Conservation (phyloP, 2,888 invertebrate genomes). For the Leptinotarsa rubiginosa region DNA sequence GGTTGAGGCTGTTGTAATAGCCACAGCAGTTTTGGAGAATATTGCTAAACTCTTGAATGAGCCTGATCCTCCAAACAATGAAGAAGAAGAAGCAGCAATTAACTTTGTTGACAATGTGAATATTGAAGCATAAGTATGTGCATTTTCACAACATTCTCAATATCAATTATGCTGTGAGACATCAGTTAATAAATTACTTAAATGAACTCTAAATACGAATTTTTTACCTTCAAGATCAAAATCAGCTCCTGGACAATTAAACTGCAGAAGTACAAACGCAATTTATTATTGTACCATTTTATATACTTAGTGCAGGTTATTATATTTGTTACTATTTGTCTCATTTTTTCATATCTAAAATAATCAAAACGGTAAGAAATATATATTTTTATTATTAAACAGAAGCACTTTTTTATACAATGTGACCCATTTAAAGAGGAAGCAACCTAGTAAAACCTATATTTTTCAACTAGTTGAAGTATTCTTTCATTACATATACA, state of each 20-base stretch:
- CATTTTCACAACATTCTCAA: slow-evolving; percentile 6
- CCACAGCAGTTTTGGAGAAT: slow-evolving; percentile 41
- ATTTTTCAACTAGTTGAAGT: no score
- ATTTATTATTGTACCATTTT: not conserved
- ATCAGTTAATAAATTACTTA: slow-evolving; percentile 11
- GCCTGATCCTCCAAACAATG: slow-evolving; percentile 3
- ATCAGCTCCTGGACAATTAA: not conserved
- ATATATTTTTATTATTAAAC: no score
- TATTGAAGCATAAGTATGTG: slow-evolving; percentile 2
- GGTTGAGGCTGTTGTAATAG: slow-evolving; percentile 31
- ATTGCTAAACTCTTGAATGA: slow-evolving; percentile 26
- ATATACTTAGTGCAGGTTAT: not conserved
- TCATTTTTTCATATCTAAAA: no score
- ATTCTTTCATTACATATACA: no score
- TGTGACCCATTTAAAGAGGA: no score
- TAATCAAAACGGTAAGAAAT: no score
- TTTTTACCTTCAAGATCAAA: not conserved
- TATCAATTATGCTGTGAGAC: not conserved
- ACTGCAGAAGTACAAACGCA: not conserved
- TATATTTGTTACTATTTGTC: not conserved
- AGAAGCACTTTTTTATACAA: no score
- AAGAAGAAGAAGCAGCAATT: slow-evolving; percentile 25
- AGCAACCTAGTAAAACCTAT: no score
- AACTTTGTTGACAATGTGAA: slow-evolving; percentile 2
- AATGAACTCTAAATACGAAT: not conserved